Conservation (phyloP, 2,888 invertebrate genomes). For the Xestia xanthographa region DNA sequence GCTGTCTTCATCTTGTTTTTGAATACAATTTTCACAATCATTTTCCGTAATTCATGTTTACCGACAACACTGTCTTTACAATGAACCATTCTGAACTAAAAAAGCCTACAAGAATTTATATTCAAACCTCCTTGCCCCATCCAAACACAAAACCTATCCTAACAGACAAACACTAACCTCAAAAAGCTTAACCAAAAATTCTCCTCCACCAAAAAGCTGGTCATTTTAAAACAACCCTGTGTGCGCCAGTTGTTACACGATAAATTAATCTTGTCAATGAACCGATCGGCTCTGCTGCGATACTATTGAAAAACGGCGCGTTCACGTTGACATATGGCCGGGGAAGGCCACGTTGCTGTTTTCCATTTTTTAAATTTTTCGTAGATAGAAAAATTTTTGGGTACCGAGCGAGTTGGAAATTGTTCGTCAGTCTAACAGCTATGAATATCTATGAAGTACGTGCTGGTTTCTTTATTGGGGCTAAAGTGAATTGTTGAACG, state of each 20-base stretch:
- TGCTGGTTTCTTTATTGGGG: constrained; percentile 16
- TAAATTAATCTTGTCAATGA: constrained; percentile 84
- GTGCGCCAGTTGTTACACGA: constrained; percentile 82
- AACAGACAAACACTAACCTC: neutral
- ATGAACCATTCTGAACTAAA: neutral
- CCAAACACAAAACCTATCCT: neutral
- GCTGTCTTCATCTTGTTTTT: neutral
- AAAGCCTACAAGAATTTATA: neutral
- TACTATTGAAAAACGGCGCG: constrained; percentile 79
- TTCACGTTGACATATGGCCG: constrained; percentile 74
- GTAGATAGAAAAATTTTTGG: constrained; percentile 55
- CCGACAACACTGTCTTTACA: neutral
- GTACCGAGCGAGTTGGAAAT: constrained; percentile 11
- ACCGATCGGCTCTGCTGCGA: constrained; percentile 77
- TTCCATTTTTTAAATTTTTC: constrained; percentile 63
- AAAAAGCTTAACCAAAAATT: constrained; percentile 31
- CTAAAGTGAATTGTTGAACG: neutral
- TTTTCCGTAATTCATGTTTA: neutral
- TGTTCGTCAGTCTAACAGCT: constrained; percentile 23
- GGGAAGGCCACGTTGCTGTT: constrained; percentile 63
- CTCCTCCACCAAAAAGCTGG: constrained; percentile 35
- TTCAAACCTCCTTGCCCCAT: neutral
- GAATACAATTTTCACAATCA: neutral
- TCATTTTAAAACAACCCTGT: constrained; percentile 64
- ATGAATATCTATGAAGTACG: constrained; percentile 31